A percentile compares a stretch with the other conserved stretches of the same genome.
phyloP scores from a whole-genome alignment of 2,888 invertebrate genomes.

The Octonoba sinensis region DNA sequence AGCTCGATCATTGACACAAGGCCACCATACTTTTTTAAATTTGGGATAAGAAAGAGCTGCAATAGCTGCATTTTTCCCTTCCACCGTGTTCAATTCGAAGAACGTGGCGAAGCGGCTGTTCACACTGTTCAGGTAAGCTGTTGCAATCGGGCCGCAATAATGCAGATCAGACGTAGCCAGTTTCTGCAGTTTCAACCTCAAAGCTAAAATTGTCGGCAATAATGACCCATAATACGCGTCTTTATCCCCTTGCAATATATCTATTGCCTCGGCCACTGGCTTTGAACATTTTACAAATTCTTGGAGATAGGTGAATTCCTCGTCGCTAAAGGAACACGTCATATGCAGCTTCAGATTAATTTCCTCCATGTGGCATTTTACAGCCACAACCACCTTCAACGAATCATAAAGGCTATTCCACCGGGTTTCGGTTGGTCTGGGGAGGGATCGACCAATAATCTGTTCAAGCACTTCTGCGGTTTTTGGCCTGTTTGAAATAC shows the following conservation, averaged over 20 bases:
- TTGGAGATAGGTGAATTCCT: not conserved
- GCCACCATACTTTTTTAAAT: no score
- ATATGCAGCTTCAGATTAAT: not conserved
- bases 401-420: constrained; percentile 2
- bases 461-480: not conserved
- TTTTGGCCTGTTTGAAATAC: not conserved
- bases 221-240: not conserved
- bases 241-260: not conserved
- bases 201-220: not conserved
- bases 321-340: not conserved
- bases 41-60: no score
- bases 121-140: no score
- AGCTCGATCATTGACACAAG: no score
- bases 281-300: not conserved
- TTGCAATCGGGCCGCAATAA: no score
- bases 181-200: not conserved
- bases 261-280: not conserved
- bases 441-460: no score
- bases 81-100: no score
- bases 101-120: no score
- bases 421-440: not conserved
- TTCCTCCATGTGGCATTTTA: not conserved
- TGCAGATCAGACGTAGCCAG: not conserved
- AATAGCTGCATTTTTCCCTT: not conserved
- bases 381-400: not conserved